Percentiles rank a stretch among this genome's conserved stretches.
Evolutionary conservation across 2,888 invertebrate genomes (phyloP).

Genomic region (Drosophila lutescens): DNA sequence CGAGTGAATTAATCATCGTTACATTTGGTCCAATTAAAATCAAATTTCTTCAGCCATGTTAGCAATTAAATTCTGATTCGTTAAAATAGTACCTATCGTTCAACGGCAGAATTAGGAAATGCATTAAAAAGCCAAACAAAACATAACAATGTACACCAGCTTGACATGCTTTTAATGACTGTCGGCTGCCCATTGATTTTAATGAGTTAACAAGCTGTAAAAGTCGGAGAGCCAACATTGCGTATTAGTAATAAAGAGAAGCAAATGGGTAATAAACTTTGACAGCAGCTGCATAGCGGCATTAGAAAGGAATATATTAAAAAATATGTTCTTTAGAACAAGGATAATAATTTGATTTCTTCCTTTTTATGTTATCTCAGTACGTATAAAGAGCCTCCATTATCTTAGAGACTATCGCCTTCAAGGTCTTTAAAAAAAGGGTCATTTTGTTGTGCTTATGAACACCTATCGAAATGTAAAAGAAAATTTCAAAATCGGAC

Average conservation of each 20-base stretch:
- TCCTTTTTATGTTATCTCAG: no score
- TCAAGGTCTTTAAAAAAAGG: no score
- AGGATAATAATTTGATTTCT: no score
- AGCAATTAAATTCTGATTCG: not conserved
- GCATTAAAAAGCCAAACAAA: not conserved
- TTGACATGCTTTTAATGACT: not conserved
- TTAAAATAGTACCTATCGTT: not conserved
- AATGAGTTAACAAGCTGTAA: not conserved
- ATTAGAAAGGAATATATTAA: no score
- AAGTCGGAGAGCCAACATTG: not conserved
- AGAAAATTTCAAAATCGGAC: no score
- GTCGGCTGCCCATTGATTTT: not conserved
- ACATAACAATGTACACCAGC: not conserved
- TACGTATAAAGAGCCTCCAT: no score
- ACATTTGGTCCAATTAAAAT: conserved; percentile 6
- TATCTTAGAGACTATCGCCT: no score
- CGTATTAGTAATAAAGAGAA: not conserved
- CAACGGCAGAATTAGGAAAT: not conserved
- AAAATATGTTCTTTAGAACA: no score
- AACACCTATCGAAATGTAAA: no score
- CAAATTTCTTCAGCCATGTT: not conserved
- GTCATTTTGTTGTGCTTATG: no score
- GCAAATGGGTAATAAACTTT: not conserved
- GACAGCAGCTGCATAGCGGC: no score
- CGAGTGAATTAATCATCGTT: conserved; percentile 12